phyloP scores from a whole-genome alignment of 2,797 vertebrate species.

The Sebastes umbrosus region DNA sequence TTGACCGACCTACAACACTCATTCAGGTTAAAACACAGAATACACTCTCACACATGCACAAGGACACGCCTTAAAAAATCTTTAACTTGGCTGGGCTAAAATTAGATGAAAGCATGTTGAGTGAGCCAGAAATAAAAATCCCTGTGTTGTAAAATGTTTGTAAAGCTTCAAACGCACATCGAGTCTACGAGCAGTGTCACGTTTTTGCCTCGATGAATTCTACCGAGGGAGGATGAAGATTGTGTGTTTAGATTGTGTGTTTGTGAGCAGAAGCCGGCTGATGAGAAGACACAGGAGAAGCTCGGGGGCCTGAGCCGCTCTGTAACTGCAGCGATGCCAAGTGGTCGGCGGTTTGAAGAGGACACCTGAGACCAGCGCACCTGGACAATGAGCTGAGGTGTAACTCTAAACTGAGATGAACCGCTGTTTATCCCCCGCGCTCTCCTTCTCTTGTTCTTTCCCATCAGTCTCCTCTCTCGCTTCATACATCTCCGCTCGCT shows the following conservation, averaged over 20 bases:
- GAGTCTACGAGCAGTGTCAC: conserved; percentile 14
- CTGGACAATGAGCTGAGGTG: conserved; percentile 85
- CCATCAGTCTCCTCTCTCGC: conserved; percentile 55
- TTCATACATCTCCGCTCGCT: conserved; percentile 29
- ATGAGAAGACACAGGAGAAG: conserved; percentile 62
- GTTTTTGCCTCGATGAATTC: conserved; percentile 28
- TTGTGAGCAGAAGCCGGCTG: conserved; percentile 35
- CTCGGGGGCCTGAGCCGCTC: conserved; percentile 76
- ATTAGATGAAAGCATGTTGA: conserved; percentile 53
- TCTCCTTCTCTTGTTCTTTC: conserved; percentile 69
- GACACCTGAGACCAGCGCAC: conserved; percentile 84
- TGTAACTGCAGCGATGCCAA: conserved; percentile 77
- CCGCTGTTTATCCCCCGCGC: conserved; percentile 69
- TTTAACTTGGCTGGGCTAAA: conserved; percentile 33
- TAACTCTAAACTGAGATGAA: conserved; percentile 82
- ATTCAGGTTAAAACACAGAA: background rate
- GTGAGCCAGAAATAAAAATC: conserved; percentile 49
- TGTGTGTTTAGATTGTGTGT: conserved; percentile 11
- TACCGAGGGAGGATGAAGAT: conserved; percentile 32
- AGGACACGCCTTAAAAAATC: background rate
- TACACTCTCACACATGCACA: background rate
- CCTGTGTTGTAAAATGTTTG: conserved; percentile 14
- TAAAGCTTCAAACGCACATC: conserved; percentile 27
- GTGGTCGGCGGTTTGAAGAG: conserved; percentile 81
- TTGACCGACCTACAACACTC: conserved; percentile 16